A percentile compares a stretch with the other conserved stretches of the same genome.
Evolutionary conservation across 2,113 vertebrate species (phyloP).

Genomic region (Poecilia latipinna): DNA sequence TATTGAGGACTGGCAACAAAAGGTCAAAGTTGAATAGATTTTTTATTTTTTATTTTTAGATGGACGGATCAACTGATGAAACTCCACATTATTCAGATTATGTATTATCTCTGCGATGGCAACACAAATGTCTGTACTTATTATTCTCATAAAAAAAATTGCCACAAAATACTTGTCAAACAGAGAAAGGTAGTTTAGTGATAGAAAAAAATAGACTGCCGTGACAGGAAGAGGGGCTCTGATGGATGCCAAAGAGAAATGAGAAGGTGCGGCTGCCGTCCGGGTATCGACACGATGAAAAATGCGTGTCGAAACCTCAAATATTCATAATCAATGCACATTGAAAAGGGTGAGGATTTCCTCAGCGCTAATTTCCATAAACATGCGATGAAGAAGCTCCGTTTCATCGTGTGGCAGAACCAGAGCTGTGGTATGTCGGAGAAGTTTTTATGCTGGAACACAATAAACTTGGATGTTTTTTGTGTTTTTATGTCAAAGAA

Average conservation of each 20-base stretch:
- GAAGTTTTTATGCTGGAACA: not conserved
- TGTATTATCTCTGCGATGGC: no score
- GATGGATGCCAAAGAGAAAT: not conserved
- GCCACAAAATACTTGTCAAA: not conserved
- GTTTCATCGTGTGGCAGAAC: not conserved
- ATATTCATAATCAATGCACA: not conserved
- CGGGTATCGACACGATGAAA: not conserved
- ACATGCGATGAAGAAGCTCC: not conserved
- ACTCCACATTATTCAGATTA: no score
- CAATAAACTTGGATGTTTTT: not conserved
- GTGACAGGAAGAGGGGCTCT: not conserved
- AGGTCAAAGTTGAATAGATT: not conserved
- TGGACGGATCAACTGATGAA: no score
- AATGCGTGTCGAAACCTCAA: not conserved
- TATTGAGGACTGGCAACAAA: not conserved
- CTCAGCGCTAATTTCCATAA: not conserved
- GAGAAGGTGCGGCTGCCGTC: not conserved
- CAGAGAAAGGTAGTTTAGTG: not conserved
- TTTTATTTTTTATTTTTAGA: no score
- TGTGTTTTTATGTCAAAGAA: not conserved
- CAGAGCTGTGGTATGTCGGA: not conserved
- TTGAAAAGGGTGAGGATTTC: not conserved
- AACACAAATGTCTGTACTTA: not conserved
- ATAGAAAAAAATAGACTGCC: not conserved
- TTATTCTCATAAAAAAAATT: not conserved